Evolutionary conservation across 2,797 vertebrate genomes (phyloP), one percentile per base, ranked within the genome.

Genomic region (Prionace glauca): DNA sequence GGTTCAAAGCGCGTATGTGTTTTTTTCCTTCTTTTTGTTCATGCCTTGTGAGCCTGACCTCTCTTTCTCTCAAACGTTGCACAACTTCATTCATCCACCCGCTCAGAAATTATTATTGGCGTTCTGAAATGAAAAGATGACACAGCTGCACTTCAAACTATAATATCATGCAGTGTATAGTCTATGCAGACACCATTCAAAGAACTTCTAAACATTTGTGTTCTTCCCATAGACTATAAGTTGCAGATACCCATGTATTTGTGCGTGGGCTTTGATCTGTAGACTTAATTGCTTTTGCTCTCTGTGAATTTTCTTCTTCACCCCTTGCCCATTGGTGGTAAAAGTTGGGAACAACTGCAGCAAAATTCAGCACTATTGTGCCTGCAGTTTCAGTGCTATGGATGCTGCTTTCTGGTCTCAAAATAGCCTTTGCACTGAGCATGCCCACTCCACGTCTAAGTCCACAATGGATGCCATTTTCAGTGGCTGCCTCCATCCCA

Each of bases 201-300:
- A 92, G 90, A 92, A 69, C 62, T 41, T 92, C n/a, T 92, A 92
- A 92, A 92, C 65, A 92, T 92, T 92, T 92, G 62, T 36, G 3
- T 12, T 41, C 65, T 69, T 92, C 62, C 60, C 90, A 22, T 62
- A 22, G 90, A 69, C 65, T 22, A 69, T 92, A 92, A 92, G 67
- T 92, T 92, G 9, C 18, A 36, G 88, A 36, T 36, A 36, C 32
- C 20, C 16, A 67, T 36, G n/a, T 91, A 62, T 32, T 32, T 65
- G 14, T 67, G 16, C 88, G 36, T 20, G 32, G 65, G 62, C 90
- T 92, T 92, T 92, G 62, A 92, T 92, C 90, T 69, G n/a, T 67
- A 92, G 7, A 41, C 36, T 69, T 45, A 84, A 84, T 41, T 84
- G 36, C 20, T 45, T 4, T 62, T 67, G 0, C 36, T 41, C 69